These are phyloP conservation scores for Sarcophaga variegata DNA, from an alignment of 2,888 invertebrate species.

Conservation along the genomic window DNA sequence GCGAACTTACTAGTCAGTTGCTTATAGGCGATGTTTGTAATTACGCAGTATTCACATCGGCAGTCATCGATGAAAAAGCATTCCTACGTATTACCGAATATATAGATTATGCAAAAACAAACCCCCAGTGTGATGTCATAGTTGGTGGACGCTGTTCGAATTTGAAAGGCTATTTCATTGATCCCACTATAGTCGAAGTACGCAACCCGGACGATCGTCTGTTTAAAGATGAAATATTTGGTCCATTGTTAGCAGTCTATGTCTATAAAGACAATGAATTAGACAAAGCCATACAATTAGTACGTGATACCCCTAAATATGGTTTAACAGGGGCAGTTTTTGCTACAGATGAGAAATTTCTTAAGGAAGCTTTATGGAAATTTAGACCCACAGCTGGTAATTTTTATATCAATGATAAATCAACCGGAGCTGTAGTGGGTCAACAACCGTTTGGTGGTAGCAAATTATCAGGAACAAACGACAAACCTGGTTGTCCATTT, in stretches of 20 bases:
- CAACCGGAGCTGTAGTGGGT: constrained; percentile 97
- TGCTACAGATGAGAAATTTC: constrained; percentile 89
- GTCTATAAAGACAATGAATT: constrained; percentile 92
- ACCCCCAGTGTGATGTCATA: constrained; percentile 83
- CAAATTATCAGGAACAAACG: constrained; percentile 97
- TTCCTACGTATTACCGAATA: constrained; percentile 93
- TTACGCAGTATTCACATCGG: constrained; percentile 90
- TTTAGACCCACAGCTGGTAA: constrained; percentile 96
- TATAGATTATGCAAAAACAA: constrained; percentile 89
- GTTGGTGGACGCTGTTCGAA: constrained; percentile 94
- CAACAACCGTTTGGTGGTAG: constrained; percentile 99
- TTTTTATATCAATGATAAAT: constrained; percentile 98
- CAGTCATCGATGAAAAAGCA: constrained; percentile 97
- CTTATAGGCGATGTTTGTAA: constrained; percentile 93
- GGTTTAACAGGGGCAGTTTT: constrained; percentile 97
- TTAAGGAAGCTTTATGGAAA: constrained; percentile 87
- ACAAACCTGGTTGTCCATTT: constrained; percentile 98
- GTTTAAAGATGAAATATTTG: constrained; percentile 97
- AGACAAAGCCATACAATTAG: constrained; percentile 86
- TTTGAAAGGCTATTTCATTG: constrained; percentile 92
- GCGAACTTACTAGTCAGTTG: constrained; percentile 86
- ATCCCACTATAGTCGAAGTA: constrained; percentile 95
- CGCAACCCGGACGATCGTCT: constrained; percentile 91
- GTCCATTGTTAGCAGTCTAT: constrained; percentile 94
- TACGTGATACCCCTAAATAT: constrained; percentile 91